Evolutionary conservation across 2,797 vertebrate genomes (phyloP).

Genomic region (Artibeus lituratus): DNA sequence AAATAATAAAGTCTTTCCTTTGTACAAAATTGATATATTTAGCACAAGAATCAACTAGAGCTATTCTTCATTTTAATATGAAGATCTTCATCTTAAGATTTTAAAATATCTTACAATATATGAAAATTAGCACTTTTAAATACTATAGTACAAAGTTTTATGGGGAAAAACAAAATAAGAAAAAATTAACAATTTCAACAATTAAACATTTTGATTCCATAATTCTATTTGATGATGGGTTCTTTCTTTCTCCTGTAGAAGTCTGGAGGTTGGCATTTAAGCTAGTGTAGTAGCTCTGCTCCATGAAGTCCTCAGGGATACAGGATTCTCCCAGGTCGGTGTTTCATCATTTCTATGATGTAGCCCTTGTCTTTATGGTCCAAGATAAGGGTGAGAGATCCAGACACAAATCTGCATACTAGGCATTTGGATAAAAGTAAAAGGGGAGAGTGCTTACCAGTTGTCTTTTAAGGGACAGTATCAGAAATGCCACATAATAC

Average conservation of each 20-base stretch:
- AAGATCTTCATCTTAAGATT: background rate
- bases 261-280: background rate
- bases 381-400: background rate
- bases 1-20: background rate
- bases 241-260: background rate
- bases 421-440: background rate
- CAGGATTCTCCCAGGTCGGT: background rate
- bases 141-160: background rate
- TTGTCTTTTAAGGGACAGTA: background rate
- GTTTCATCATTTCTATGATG: too few species aligned
- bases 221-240: background rate
- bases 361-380: background rate
- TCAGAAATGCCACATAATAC: background rate
- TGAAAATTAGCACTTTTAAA: background rate
- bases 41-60: background rate
- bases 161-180: background rate
- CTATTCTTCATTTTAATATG: background rate
- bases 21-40: background rate
- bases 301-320: background rate
- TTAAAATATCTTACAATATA: background rate
- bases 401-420: background rate
- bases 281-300: background rate
- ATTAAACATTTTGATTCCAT: background rate
- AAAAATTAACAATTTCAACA: background rate
- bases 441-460: background rate